phyloP scores from a whole-genome alignment of 2,888 invertebrate genomes.

The Tipula confusa region DNA sequence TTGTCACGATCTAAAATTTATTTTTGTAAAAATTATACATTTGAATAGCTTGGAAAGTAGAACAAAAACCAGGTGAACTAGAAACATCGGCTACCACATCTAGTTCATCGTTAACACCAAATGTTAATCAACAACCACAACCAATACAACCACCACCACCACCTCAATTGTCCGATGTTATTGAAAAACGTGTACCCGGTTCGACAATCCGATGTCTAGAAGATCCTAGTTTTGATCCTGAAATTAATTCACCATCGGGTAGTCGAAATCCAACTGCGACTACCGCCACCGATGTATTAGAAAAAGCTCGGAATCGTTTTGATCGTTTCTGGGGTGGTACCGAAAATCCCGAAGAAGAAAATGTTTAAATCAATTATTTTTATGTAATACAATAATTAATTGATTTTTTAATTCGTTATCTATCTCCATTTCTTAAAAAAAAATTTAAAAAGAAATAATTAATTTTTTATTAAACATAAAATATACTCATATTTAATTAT shows the following conservation, averaged over 20 bases:
- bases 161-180: conserved; percentile 32
- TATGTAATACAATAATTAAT: not conserved
- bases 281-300: conserved; percentile 67
- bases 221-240: conserved; percentile 54
- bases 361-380: conserved; percentile 44
- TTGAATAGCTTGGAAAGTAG: conserved; percentile 30
- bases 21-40: too few relatives aligned
- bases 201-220: conserved; percentile 54
- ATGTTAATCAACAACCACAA: not conserved
- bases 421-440: not conserved
- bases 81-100: conserved; percentile 30
- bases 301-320: conserved; percentile 76
- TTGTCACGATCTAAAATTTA: too few relatives aligned
- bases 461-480: not conserved
- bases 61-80: conserved; percentile 12
- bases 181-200: conserved; percentile 50
- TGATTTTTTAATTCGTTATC: not conserved
- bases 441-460: not conserved
- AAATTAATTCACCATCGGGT: conserved; percentile 41
- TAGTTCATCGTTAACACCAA: conserved; percentile 30
- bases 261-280: conserved; percentile 36
- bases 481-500: not conserved
- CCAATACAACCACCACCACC: not conserved
- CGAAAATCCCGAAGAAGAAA: conserved; percentile 48
- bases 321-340: conserved; percentile 77